Conservation (phyloP, 2,888 invertebrate species). For the Megaustenia siamemsis region DNA sequence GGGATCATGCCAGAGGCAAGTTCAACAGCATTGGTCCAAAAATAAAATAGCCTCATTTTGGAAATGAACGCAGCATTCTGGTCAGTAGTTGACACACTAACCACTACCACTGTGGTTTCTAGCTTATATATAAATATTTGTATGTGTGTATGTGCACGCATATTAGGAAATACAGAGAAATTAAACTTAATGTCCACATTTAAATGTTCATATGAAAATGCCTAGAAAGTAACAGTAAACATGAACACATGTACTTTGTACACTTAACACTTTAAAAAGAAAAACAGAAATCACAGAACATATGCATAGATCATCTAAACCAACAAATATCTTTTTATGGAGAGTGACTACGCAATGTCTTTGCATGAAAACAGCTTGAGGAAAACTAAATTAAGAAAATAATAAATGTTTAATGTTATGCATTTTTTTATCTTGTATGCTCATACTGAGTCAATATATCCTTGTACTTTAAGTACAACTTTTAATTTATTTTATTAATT, state of each 20-base stretch:
- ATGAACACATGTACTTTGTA: not conserved
- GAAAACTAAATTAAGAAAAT: too few relatives aligned
- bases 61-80: too few relatives aligned
- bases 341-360: not conserved
- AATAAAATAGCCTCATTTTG: too few relatives aligned
- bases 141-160: too few relatives aligned
- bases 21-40: too few relatives aligned
- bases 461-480: too few relatives aligned
- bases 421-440: not conserved
- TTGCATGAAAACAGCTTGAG: not conserved
- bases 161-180: not conserved
- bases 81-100: too few relatives aligned
- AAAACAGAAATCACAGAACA: slow-evolving; percentile 28
- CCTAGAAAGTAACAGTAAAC: not conserved
- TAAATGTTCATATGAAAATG: not conserved
- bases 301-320: slow-evolving; percentile 25
- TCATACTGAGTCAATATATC: too few relatives aligned
- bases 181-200: not conserved
- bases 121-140: too few relatives aligned
- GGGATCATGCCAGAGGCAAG: too few relatives aligned
- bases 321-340: not conserved
- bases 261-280: not conserved
- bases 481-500: too few relatives aligned
- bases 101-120: too few relatives aligned
- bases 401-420: not conserved